A percentile compares a stretch with the other conserved stretches of the same genome.
Conservation (phyloP, 2,797 vertebrate species). For the Leucoraja ocellata region DNA sequence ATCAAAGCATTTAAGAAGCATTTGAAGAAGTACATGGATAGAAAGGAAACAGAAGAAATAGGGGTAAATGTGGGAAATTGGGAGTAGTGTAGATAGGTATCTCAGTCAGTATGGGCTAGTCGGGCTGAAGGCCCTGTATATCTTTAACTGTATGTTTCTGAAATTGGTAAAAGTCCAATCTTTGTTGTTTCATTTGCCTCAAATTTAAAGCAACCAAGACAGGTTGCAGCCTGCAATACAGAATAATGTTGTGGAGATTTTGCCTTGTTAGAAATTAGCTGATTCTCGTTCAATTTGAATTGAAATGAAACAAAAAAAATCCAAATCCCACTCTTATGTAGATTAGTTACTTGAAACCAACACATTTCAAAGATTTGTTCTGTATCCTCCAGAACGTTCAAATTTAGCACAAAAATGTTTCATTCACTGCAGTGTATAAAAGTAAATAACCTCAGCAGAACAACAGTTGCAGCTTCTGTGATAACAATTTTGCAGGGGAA, state of each 20-base stretch:
- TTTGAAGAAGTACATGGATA: too few relatives aligned
- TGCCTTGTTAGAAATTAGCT: neutral
- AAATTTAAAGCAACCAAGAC: neutral
- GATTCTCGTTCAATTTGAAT: neutral
- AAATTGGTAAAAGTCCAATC: neutral
- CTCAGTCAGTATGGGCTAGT: too few relatives aligned
- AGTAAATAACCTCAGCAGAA: too few relatives aligned
- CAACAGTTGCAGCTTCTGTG: neutral
- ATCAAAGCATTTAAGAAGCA: too few relatives aligned
- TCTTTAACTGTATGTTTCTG: neutral
- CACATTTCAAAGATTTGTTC: neutral
- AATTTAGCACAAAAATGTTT: neutral
- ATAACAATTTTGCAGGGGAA: neutral
- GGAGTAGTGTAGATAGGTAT: too few relatives aligned
- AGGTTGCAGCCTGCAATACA: neutral
- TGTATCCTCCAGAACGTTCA: too few relatives aligned
- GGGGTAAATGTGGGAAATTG: too few relatives aligned
- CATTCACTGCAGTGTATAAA: too few relatives aligned
- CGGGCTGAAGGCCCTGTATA: too few relatives aligned
- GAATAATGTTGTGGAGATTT: neutral
- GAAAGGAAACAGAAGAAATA: too few relatives aligned
- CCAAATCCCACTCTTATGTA: neutral
- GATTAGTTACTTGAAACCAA: neutral
- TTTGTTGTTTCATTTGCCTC: neutral
- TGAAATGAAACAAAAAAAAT: neutral